phyloP scores from a whole-genome alignment of 2,113 vertebrate genomes.

The Brachypteracias leptosomus region DNA sequence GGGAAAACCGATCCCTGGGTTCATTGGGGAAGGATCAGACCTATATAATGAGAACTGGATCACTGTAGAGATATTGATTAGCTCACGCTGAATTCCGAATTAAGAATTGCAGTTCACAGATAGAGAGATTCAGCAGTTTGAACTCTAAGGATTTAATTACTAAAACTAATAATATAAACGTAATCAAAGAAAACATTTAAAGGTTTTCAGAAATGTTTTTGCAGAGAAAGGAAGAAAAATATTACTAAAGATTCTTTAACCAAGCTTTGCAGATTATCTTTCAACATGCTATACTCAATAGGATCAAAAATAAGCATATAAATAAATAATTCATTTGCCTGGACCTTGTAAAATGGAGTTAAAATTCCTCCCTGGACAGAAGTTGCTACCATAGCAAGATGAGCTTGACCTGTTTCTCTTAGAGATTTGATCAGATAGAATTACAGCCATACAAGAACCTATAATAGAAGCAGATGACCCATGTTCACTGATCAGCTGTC shows the following conservation, averaged over 20 bases:
- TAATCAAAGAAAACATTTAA: background rate
- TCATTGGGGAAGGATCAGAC: background rate
- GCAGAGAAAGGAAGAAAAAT: background rate
- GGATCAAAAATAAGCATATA: background rate
- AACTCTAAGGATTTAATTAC: slow-evolving; percentile 11
- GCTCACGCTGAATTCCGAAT: background rate
- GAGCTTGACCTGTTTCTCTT: background rate
- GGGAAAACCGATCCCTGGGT: background rate
- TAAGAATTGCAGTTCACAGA: background rate
- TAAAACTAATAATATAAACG: background rate
- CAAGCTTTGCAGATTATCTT: background rate
- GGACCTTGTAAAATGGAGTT: background rate
- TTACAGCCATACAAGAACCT: background rate
- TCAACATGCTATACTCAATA: background rate
- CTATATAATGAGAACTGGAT: background rate
- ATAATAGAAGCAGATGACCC: background rate
- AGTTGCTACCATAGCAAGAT: background rate
- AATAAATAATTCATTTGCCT: background rate
- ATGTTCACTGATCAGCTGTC: background rate
- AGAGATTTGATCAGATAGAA: background rate
- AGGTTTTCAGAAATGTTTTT: background rate
- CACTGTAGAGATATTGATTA: background rate
- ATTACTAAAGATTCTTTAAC: background rate
- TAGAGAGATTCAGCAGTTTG: background rate
- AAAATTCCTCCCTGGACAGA: background rate